These are phyloP conservation scores for Drosophila auraria DNA, from an alignment of 1,140 invertebrate genomes.

Conservation along the genomic window DNA sequence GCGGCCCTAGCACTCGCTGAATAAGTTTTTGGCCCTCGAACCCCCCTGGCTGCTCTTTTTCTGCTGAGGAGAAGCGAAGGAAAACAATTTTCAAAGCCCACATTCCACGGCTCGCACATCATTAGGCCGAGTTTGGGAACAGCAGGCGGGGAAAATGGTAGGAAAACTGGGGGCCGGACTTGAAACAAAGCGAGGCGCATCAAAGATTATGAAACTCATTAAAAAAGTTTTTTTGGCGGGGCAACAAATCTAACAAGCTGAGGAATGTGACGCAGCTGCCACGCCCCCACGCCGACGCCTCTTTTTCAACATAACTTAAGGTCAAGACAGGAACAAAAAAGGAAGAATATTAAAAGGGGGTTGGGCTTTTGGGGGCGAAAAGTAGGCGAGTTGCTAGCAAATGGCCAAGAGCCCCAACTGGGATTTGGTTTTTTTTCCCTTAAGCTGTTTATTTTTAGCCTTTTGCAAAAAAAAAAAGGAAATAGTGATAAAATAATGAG, in stretches of 20 bases:
- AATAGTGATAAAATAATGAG: conserved; percentile 11
- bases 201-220: conserved; percentile 80
- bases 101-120: conserved; percentile 50
- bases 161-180: conserved; percentile 1
- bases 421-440: conserved; percentile 19
- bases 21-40: conserved; percentile 25
- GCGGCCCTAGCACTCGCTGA: conserved; percentile 58
- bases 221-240: conserved; percentile 65
- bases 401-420: conserved; percentile 16
- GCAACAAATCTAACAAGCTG: conserved; percentile 56
- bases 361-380: not conserved
- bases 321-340: conserved; percentile 3
- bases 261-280: conserved; percentile 43
- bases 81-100: conserved; percentile 55
- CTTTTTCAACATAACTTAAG: conserved; percentile 30
- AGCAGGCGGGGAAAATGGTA: not conserved
- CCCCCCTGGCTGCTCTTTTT: too few species aligned
- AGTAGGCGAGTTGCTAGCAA: conserved; percentile 9
- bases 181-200: conserved; percentile 64
- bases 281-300: not conserved
- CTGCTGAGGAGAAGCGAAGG: not conserved
- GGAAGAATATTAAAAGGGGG: not conserved
- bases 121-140: conserved; percentile 37
- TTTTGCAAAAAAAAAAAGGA: not conserved
- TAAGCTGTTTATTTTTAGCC: conserved; percentile 45